phyloP scores from a whole-genome alignment of 2,888 invertebrate genomes.

The Steinernema scapterisci region DNA sequence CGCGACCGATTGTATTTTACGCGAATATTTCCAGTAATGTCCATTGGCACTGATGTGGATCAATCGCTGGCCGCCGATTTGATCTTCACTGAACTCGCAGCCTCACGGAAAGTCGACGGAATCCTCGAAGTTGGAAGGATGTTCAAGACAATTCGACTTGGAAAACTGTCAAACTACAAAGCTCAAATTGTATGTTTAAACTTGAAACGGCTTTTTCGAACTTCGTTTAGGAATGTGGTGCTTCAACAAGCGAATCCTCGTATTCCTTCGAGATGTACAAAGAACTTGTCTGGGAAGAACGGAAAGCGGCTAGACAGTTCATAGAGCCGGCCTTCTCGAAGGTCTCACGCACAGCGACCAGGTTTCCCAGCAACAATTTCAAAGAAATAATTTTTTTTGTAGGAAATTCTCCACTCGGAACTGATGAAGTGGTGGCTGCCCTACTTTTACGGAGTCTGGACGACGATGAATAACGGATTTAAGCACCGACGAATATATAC shows the following conservation, averaged over 20 bases:
- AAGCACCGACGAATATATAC: background rate
- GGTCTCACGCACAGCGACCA: background rate
- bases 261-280: slow-evolving; percentile 21
- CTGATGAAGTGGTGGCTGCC: slow-evolving; percentile 6
- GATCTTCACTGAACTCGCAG: background rate
- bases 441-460: background rate
- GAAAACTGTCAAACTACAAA: background rate
- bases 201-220: background rate
- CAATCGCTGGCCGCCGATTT: background rate
- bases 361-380: background rate
- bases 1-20: background rate
- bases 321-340: background rate
- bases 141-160: background rate
- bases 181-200: background rate
- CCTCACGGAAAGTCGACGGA: background rate
- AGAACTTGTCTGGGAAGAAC: slow-evolving; percentile 3
- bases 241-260: background rate
- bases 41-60: background rate
- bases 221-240: background rate
- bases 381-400: background rate
- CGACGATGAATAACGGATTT: slow-evolving; percentile 11
- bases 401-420: background rate
- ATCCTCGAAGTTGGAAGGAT: background rate
- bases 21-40: background rate
- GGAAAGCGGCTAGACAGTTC: background rate